A percentile compares a stretch with the other conserved stretches of the same genome.
Evolutionary conservation across 2,113 vertebrate species (phyloP).

Genomic region (Oncorhynchus keta): DNA sequence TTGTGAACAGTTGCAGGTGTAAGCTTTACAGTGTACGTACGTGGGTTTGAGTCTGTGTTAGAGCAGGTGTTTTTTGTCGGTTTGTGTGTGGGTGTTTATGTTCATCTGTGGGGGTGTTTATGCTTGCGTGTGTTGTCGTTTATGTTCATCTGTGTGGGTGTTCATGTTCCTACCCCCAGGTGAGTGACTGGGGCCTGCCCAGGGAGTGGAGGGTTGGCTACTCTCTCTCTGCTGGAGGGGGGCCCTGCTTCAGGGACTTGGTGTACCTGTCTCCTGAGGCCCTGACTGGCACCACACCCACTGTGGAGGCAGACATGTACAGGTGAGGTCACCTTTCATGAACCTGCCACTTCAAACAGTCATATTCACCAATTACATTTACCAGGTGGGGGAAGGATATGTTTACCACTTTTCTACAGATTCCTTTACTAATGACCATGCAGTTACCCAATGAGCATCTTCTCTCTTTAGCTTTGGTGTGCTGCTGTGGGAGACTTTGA

Average conservation of each 20-base stretch:
- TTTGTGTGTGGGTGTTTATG: too few species aligned
- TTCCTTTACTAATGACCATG: not conserved
- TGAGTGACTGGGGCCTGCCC: slow-evolving; percentile 45
- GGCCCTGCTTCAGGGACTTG: slow-evolving; percentile 38
- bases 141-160: too few species aligned
- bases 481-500: slow-evolving; percentile 45
- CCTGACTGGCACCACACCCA: slow-evolving; percentile 9
- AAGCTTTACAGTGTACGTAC: not conserved
- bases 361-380: too few species aligned
- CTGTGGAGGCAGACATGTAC: slow-evolving; percentile 32
- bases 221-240: not conserved
- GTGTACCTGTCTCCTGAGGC: slow-evolving; percentile 35
- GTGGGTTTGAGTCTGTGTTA: not conserved
- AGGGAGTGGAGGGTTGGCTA: not conserved
- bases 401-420: not conserved
- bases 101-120: too few species aligned
- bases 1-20: not conserved
- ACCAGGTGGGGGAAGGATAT: not conserved
- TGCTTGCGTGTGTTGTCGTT: too few species aligned
- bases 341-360: too few species aligned
- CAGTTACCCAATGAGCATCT: not conserved
- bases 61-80: too few species aligned
- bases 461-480: slow-evolving; percentile 40
- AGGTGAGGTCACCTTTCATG: slow-evolving; percentile 27
- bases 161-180: slow-evolving; percentile 8